Base-by-base conservation (phyloP, 35 echinoderm and acorn worm genomes). In the Stichopus chloronotus region DNA sequence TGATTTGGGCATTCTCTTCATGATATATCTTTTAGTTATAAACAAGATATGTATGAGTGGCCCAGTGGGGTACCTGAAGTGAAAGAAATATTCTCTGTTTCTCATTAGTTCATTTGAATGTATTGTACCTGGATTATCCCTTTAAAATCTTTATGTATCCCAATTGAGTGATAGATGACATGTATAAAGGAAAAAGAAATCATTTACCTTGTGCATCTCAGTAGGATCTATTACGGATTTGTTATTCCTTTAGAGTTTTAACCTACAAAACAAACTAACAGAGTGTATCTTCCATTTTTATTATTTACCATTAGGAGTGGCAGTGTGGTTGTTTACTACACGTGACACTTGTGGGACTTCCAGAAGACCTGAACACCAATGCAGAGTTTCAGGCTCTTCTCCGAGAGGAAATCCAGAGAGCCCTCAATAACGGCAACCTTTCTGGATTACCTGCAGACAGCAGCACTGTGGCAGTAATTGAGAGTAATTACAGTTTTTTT, bases 311-410 rank as follows among this genome's bases (percentile, higher is more conserved):
- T 43, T 23, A 85, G 82, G 53, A 85, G 71, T 69, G 87, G 87
- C 7, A 89, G 87, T 71, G 87, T 89, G 21, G 24, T 72, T 8
- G 65, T 72, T 63, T 89, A 13, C n/a, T 89, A 61, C 59, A 43
- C n/a, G 7, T 89, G 87, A 71, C 87, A 3, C 30, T 89, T 6
- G 19, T 53, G 20, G 6, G 71, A 63, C 87, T 71, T 6, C 56
- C 63, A 10, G 86, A 88, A 63, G 24, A 71, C 20, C 16, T 53
- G 4, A 23, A 19, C 17, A 89, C 87, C 17, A 60, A 72, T 19
- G 30, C 8, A 5, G 71, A 72, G 9, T 89, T 89, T 4, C 59
- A 72, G 52, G 60, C 20, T 10, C 71, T 71, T 72, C 4, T 89
- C 21, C 21, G 65, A 17, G 65, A 89, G 17, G 60, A 59, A 52